Percentiles rank a stretch among this genome's conserved stretches.
These are phyloP conservation scores for Hymenopus coronatus DNA, from an alignment of 2,888 invertebrate genomes.

Conservation along the genomic window DNA sequence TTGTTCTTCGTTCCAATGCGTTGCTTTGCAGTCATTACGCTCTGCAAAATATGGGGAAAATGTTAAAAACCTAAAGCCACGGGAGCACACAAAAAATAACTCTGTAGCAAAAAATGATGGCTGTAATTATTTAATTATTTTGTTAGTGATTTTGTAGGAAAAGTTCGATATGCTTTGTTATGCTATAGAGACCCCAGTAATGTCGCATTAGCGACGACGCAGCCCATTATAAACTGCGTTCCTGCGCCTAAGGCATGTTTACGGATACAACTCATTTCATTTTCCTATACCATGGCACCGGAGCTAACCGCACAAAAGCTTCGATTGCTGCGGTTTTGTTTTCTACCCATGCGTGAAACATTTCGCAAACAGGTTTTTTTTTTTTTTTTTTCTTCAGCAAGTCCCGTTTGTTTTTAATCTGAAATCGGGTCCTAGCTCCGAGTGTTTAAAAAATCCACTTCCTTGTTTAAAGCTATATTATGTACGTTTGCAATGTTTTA, in stretches of 20 bases:
- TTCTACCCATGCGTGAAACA: slow-evolving; percentile 5
- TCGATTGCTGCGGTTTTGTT: slow-evolving; percentile 4
- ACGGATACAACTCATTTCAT: not conserved
- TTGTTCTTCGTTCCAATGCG: not conserved
- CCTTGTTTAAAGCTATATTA: not conserved
- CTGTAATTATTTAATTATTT: not conserved
- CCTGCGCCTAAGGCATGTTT: not conserved
- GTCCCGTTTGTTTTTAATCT: not conserved
- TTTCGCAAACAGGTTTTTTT: slow-evolving; percentile 15
- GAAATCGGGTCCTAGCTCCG: not conserved
- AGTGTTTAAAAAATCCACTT: not conserved
- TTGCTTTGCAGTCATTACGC: not conserved
- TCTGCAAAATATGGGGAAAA: not conserved
- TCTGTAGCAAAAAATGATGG: not conserved
- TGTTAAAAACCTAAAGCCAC: not conserved
- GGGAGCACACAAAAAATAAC: not conserved
- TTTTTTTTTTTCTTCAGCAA: not conserved
- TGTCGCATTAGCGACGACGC: not conserved
- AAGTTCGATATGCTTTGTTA: not conserved
- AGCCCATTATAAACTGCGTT: not conserved
- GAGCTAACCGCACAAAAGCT: not conserved
- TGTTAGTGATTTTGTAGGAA: not conserved
- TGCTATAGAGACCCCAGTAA: not conserved
- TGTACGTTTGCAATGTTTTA: not conserved
- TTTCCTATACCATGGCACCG: not conserved